Percentiles rank a stretch among this genome's conserved stretches.
phyloP scores from a whole-genome alignment of 2,888 invertebrate genomes.

The Rhaphigaster nebulosa region DNA sequence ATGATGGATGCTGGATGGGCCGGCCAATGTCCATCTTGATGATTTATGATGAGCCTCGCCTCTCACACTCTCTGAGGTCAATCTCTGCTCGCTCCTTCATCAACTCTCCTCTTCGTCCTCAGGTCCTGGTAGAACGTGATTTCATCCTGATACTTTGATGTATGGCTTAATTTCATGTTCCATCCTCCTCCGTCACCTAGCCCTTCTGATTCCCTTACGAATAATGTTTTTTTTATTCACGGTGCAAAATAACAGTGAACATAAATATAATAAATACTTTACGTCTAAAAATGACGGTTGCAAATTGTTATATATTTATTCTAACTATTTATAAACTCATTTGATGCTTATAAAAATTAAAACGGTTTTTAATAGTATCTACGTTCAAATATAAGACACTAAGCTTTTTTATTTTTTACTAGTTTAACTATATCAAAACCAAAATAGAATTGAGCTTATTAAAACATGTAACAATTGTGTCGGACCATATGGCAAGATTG shows the following conservation, averaged over 20 bases:
- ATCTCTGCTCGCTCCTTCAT: conserved; percentile 15
- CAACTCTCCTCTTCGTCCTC: background rate
- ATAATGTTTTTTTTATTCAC: background rate
- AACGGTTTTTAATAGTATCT: too few species aligned
- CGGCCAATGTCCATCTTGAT: conserved; percentile 47
- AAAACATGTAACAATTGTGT: too few species aligned
- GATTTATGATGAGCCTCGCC: conserved; percentile 21
- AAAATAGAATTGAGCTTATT: too few species aligned
- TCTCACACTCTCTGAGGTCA: conserved; percentile 37
- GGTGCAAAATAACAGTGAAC: background rate
- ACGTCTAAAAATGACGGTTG: too few species aligned
- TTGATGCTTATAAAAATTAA: too few species aligned
- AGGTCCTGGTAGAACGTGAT: background rate
- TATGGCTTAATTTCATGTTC: background rate
- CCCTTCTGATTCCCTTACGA: background rate
- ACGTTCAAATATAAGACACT: too few species aligned
- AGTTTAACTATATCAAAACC: too few species aligned
- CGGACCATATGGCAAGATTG: too few species aligned
- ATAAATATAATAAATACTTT: too few species aligned
- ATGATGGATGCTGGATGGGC: conserved; percentile 40
- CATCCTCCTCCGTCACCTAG: background rate
- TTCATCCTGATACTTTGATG: background rate
- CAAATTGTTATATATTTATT: too few species aligned
- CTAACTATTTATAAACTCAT: too few species aligned
- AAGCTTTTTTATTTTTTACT: too few species aligned